phyloP scores from a whole-genome alignment of 2,888 invertebrate genomes.

The Galerucella nymphaeae region DNA sequence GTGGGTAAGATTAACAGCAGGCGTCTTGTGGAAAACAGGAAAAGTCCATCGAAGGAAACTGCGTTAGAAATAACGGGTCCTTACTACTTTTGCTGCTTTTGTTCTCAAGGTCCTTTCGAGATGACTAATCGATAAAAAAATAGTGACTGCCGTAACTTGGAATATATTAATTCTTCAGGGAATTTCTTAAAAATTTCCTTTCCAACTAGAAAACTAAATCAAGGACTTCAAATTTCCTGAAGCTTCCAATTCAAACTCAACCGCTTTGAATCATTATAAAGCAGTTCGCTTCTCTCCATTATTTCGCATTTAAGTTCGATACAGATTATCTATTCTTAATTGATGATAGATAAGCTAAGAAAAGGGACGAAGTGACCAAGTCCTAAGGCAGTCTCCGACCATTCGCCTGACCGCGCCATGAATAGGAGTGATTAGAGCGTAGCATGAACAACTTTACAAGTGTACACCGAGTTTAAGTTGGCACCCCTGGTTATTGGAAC shows the following conservation, averaged over 20 bases:
- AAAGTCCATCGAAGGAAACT: slow-evolving; percentile 43
- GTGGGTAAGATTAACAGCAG: slow-evolving; percentile 36
- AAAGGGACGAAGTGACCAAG: slow-evolving; percentile 56
- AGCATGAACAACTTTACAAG: slow-evolving; percentile 55
- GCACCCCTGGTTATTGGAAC: slow-evolving; percentile 61
- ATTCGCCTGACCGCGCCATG: slow-evolving; percentile 50
- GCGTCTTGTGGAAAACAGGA: slow-evolving; percentile 36
- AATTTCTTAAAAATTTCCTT: too few species aligned
- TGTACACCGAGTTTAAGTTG: slow-evolving; percentile 54
- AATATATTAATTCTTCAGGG: neutral
- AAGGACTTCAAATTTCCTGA: too few species aligned
- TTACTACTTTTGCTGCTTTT: slow-evolving; percentile 30
- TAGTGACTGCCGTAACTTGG: neutral
- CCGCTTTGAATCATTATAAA: neutral
- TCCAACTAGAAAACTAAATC: too few species aligned
- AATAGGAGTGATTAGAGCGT: slow-evolving; percentile 61
- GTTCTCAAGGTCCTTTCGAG: slow-evolving; percentile 33
- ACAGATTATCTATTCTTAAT: slow-evolving; percentile 57
- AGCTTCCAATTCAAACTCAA: neutral
- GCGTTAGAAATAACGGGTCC: slow-evolving; percentile 35
- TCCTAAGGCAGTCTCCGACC: slow-evolving; percentile 56
- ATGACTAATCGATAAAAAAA: slow-evolving; percentile 16
- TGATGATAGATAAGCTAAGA: slow-evolving; percentile 59
- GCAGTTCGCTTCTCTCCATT: slow-evolving; percentile 19
- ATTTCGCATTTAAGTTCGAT: slow-evolving; percentile 36